These are phyloP conservation scores for Dendroctonus valens DNA, from an alignment of 1,140 invertebrate genomes.

Conservation along the genomic window DNA sequence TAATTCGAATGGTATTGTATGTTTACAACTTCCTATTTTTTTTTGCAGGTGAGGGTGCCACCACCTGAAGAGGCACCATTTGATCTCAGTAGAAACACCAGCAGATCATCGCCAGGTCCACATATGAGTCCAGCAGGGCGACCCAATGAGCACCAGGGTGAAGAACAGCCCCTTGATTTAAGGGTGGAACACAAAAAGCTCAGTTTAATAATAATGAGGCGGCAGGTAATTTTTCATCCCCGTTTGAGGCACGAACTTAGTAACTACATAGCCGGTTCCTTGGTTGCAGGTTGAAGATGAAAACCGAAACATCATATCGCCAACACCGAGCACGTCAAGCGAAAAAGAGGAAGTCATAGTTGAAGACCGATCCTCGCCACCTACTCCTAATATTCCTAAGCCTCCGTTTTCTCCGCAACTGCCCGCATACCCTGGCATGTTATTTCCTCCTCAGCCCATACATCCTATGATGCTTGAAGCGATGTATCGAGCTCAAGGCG, in stretches of 20 bases:
- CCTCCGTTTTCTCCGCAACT: slow-evolving; percentile 43
- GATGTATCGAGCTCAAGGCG: slow-evolving; percentile 63
- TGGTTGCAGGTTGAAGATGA: slow-evolving; percentile 61
- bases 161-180: slow-evolving; percentile 79
- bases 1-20: too few species aligned
- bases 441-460: slow-evolving; percentile 62
- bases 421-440: slow-evolving; percentile 54
- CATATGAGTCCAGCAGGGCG: slow-evolving; percentile 58
- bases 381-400: slow-evolving; percentile 37
- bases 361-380: slow-evolving; percentile 40
- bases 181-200: slow-evolving; percentile 77
- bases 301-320: slow-evolving; percentile 69
- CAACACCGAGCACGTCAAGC: slow-evolving; percentile 53
- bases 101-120: slow-evolving; percentile 47
- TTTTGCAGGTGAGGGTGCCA: slow-evolving; percentile 53
- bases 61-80: slow-evolving; percentile 54
- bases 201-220: slow-evolving; percentile 44
- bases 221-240: slow-evolving; percentile 35
- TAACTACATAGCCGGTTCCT: neutral
- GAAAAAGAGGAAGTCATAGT: slow-evolving; percentile 46
- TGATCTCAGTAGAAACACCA: slow-evolving; percentile 56
- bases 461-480: slow-evolving; percentile 69
- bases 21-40: neutral
- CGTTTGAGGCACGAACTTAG: neutral
- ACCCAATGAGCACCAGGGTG: slow-evolving; percentile 51